A percentile compares a stretch with the other conserved stretches of the same genome.
phyloP scores from a whole-genome alignment of 1,140 invertebrate species.

The Dinoponera quadriceps region DNA sequence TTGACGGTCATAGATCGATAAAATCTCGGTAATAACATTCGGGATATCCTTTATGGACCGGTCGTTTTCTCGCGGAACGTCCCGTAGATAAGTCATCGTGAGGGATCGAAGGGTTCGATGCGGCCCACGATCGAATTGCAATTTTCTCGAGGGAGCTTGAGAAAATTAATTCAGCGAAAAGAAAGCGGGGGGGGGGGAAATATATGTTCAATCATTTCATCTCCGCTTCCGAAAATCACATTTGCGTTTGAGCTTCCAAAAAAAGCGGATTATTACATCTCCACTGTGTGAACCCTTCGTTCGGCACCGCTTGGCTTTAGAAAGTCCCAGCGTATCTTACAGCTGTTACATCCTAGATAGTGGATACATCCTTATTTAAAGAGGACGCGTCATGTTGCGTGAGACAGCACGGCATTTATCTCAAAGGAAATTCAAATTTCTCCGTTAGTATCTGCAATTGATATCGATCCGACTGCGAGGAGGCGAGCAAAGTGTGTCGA shows the following conservation, averaged over 20 bases:
- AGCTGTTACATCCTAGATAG: constrained; percentile 34
- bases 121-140: not conserved
- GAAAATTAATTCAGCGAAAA: constrained; percentile 1
- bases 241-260: too few species aligned
- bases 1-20: too few species aligned
- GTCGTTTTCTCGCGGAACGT: not conserved
- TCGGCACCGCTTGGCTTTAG: constrained; percentile 17
- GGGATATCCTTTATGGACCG: too few species aligned
- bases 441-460: not conserved
- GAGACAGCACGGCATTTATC: constrained; percentile 3
- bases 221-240: not conserved
- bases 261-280: not conserved
- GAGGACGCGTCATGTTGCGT: constrained; percentile 14
- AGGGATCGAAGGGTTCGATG: not conserved
- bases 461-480: not conserved
- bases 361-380: constrained; percentile 7
- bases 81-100: not conserved
- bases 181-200: too few species aligned
- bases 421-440: not conserved
- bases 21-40: too few species aligned
- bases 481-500: not conserved
- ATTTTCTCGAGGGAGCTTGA: not conserved
- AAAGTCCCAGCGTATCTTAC: constrained; percentile 23
- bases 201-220: not conserved
- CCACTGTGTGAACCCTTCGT: not conserved